Base-by-base conservation (phyloP, 1,140 invertebrate genomes). In the Diploscapter pachys region DNA sequence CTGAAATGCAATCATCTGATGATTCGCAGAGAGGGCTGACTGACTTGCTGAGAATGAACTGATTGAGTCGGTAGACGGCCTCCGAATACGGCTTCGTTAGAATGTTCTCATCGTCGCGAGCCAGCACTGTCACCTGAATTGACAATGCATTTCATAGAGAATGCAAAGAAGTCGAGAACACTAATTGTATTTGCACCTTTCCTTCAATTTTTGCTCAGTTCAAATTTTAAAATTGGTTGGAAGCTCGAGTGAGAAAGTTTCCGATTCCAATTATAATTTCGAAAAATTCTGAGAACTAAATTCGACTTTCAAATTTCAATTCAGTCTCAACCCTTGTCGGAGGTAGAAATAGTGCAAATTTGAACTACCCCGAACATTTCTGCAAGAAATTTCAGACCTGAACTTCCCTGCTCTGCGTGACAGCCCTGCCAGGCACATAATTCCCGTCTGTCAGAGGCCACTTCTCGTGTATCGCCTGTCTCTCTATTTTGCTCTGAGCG, bases 61-160 rank as follows among this genome's bases (percentile, higher is more conserved):
- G 67, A 59, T 85, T 83, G 31, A 85, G 65, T 8, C 78, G 62
- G 13, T 78, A 66, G 31, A 85, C 77, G 8, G 80, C 81, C n/a
- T 85, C 80, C 2, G 83, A 75, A 54, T 81, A 86, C 4, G 80
- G 80, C 66, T 72, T 78, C 52, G 82, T 72, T 6, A 85, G 77
- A 59, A 85, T 86, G 73, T 85, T 85, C 8, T 76, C 82, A 54
- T 71, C 80, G 49, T 83, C 83, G 65, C 68, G 74, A 6, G 83
- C 77, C 5, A 79, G 56, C 1, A 84, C 83, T 4, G 82, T 80
- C 9, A 85, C 59, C 82, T 84, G 56, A 64, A 81, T 31, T 31
- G 31, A 31, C 31, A 31, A 31, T 31, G 31, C 31, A 31, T 31
- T 31, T 31, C 31, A 31, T 31, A 31, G 31, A 31, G 31, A 31